Evolutionary conservation across 2,113 vertebrate species (phyloP).

Genomic region (Callopanchax toddi): DNA sequence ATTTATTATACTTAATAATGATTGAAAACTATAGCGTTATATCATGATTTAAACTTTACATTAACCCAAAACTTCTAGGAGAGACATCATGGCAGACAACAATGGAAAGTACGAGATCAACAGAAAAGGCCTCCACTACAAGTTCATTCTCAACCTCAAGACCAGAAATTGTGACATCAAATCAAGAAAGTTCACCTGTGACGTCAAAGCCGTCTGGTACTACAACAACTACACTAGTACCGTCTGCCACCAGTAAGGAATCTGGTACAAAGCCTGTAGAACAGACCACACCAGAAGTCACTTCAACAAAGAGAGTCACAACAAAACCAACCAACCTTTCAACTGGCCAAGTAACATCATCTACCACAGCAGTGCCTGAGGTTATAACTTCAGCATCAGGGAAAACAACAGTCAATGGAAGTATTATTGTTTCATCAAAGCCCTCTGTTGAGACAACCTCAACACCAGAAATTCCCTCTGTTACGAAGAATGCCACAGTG

Average conservation of each 20-base stretch:
- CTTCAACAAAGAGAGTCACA: neutral
- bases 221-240: neutral
- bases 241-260: neutral
- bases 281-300: accelerated
- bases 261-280: neutral
- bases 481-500: neutral
- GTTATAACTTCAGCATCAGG: neutral
- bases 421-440: conserved; percentile 1
- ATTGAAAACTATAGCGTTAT: neutral
- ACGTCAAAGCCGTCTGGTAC: neutral
- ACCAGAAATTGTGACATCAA: neutral
- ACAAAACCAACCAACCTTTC: neutral
- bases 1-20: no score
- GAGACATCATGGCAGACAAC: neutral
- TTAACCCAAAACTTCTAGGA: no score
- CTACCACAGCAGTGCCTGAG: conserved; percentile 7
- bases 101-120: no score
- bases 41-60: no score
- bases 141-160: no score
- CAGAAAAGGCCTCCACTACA: conserved; percentile 7
- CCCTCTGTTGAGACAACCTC: neutral
- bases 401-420: no score
- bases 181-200: conserved; percentile 7
- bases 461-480: neutral
- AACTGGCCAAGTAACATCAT: neutral